Evolutionary conservation across 2,888 invertebrate genomes (phyloP).

Genomic region (Nomada hirtipes): DNA sequence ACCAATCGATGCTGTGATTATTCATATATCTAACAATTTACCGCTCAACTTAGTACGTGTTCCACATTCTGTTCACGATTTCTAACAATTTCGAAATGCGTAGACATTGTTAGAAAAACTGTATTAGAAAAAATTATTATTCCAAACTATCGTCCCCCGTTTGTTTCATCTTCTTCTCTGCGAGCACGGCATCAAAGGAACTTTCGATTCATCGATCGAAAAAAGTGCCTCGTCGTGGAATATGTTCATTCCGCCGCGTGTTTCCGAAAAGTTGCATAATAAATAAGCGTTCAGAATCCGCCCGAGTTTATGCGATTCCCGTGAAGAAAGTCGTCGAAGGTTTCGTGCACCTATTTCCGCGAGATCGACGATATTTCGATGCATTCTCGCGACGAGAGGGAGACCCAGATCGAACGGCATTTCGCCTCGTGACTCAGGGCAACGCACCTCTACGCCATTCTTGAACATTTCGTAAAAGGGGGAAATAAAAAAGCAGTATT

Average conservation of each 20-base stretch:
- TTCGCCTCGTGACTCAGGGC: constrained; percentile 24
- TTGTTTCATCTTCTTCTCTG: not conserved
- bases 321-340: not conserved
- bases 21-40: too few species aligned
- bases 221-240: too few species aligned
- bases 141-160: too few species aligned
- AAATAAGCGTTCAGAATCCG: constrained; percentile 54
- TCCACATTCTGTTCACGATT: too few species aligned
- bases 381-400: constrained; percentile 10
- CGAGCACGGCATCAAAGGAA: too few species aligned
- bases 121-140: too few species aligned
- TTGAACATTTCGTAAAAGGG: not conserved
- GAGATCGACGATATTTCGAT: constrained; percentile 44
- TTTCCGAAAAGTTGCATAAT: constrained; percentile 11
- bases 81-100: too few species aligned
- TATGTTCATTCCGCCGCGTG: not conserved
- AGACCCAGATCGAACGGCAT: constrained; percentile 37
- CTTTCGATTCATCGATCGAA: too few species aligned
- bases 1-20: too few species aligned
- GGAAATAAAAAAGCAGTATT: not conserved
- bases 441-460: constrained; percentile 5
- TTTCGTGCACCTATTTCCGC: constrained; percentile 12
- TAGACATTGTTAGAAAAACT: too few species aligned
- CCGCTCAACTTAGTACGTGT: too few species aligned
- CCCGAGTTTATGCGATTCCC: constrained; percentile 48